Evolutionary conservation across 2,797 vertebrate genomes (phyloP), one percentile per base, ranked within the genome.

Genomic region (Anguilla marmorata): DNA sequence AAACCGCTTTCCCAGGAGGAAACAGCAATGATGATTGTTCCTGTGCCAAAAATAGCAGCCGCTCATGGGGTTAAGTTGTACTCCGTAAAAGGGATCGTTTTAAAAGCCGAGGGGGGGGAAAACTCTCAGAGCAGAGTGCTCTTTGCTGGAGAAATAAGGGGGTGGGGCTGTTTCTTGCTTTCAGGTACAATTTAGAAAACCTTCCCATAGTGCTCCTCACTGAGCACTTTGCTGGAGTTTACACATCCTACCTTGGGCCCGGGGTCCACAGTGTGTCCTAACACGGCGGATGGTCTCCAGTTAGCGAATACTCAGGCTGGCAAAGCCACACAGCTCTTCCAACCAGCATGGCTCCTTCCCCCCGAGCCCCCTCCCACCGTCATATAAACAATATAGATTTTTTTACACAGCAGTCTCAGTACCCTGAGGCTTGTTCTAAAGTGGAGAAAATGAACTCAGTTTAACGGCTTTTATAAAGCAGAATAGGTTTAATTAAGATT

Each of bases 401-500:
- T 82, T 82, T 48, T n/a, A 50, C 21, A 50, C 7, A 50, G 41
- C 6, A n/a, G 79, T 24, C 79, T 82, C 79, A n/a, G 41, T n/a
- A 50, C 41, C 79, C 79, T n/a, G 79, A 48, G 45, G 79, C 79
- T 11, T 82, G 41, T n/a, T 82, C 79, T n/a, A 48, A 48, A 82
- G 79, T 48, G 79, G 45, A 82, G 45, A 82, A 82, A 82, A 82
- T 82, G 79, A 82, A 82, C 79, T 82, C 79, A 82, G 24, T 82
- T 82, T 50, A 87, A 72, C 54, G 80, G 45, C 87, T 87, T 87
- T 84, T 72, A 52, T 84, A 84, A 84, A 72, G 41, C 80, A 69
- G 80, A 87, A 58, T 82, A 82, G 27, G 82, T 84, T 87, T 87
- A 69, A 84, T 87, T 87, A 84, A 33, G 27, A 50, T 84, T 87